Percentiles rank a stretch among this genome's conserved stretches.
Conservation (phyloP, 2,888 invertebrate species). For the Oxytorus armatus region DNA sequence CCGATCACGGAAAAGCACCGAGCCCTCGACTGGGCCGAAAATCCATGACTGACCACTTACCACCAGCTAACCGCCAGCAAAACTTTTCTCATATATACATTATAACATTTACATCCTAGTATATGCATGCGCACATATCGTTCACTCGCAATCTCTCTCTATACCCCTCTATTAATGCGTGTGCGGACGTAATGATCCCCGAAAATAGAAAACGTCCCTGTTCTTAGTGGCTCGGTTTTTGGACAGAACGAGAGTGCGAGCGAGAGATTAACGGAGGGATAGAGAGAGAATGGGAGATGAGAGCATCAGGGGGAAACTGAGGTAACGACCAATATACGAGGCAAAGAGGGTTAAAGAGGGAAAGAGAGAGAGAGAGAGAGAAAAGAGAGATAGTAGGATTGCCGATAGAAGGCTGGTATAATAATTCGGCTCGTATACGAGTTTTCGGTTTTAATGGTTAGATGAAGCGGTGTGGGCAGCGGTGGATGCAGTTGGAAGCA, state of each 20-base stretch:
- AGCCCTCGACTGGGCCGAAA: slow-evolving; percentile 67
- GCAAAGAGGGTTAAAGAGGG: slow-evolving; percentile 21
- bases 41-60: slow-evolving; percentile 70
- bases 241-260: slow-evolving; percentile 61
- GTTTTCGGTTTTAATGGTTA: slow-evolving; percentile 36
- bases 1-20: slow-evolving; percentile 63
- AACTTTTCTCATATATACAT: slow-evolving; percentile 46
- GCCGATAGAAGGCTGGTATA: slow-evolving; percentile 47
- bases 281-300: slow-evolving; percentile 39
- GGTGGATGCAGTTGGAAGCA: slow-evolving; percentile 16
- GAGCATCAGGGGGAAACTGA: slow-evolving; percentile 47
- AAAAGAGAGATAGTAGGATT: slow-evolving; percentile 53
- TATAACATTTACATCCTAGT: not conserved
- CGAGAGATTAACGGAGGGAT: slow-evolving; percentile 57
- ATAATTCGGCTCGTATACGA: slow-evolving; percentile 54
- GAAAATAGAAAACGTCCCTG: slow-evolving; percentile 83
- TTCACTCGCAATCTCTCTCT: slow-evolving; percentile 28
- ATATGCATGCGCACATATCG: not conserved
- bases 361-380: slow-evolving; percentile 10
- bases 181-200: slow-evolving; percentile 79
- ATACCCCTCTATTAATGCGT: slow-evolving; percentile 53
- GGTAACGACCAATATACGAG: slow-evolving; percentile 20
- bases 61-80: slow-evolving; percentile 56
- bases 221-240: slow-evolving; percentile 70
- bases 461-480: slow-evolving; percentile 27